Conservation (phyloP, 2,113 vertebrate species). For the Andinoacara biseriatus region DNA sequence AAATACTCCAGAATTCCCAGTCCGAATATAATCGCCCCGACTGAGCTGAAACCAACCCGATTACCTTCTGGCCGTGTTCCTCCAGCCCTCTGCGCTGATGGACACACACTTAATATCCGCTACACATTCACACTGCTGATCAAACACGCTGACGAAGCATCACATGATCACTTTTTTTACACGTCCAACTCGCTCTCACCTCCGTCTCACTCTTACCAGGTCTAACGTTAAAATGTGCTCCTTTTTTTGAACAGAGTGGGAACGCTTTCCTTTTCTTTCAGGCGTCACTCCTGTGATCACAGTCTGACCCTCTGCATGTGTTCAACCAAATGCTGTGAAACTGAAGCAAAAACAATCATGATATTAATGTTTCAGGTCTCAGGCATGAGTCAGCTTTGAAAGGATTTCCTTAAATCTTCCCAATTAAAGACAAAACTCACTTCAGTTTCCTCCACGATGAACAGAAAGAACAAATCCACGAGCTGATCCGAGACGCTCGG, state of each 20-base stretch:
- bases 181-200: not conserved
- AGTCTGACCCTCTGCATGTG: not conserved
- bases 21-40: too few species aligned
- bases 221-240: not conserved
- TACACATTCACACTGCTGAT: not conserved
- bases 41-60: too few species aligned
- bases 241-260: too few species aligned
- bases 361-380: not conserved
- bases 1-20: too few species aligned
- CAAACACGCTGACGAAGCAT: too few species aligned
- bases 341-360: not conserved
- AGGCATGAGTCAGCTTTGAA: accelerated
- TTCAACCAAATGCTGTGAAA: not conserved
- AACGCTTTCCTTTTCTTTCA: too few species aligned
- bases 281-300: too few species aligned
- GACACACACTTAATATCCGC: too few species aligned
- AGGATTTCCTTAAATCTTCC: not conserved
- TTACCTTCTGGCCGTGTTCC: too few species aligned
- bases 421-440: conserved; percentile 35
- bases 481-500: accelerated
- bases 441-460: not conserved
- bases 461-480: not conserved
- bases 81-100: too few species aligned
- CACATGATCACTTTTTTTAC: too few species aligned
- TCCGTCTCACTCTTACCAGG: not conserved